Conservation (phyloP, 2,888 invertebrate genomes). For the Sesia bembeciformis region DNA sequence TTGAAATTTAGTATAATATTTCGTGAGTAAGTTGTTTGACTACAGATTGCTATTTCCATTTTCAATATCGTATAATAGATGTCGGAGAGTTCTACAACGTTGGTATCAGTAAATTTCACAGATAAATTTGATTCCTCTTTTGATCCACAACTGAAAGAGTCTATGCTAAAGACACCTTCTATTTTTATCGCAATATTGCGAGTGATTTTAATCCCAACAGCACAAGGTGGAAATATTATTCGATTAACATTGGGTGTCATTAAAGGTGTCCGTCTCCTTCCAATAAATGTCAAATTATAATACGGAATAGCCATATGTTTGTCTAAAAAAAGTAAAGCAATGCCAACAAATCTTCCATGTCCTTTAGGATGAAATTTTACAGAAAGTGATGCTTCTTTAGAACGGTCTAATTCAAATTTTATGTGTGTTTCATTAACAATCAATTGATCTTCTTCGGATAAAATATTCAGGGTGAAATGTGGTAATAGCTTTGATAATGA, state of each 20-base stretch:
- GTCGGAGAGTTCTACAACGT: constrained; percentile 18
- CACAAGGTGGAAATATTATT: constrained; percentile 52
- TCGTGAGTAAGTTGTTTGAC: constrained; percentile 23
- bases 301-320: constrained; percentile 50
- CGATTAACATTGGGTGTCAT: constrained; percentile 39
- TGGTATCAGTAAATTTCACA: constrained; percentile 25
- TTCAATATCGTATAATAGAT: constrained; percentile 25
- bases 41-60: constrained; percentile 32
- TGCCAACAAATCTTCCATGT: constrained; percentile 44
- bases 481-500: constrained; percentile 43
- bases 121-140: constrained; percentile 33
- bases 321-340: constrained; percentile 51
- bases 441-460: constrained; percentile 26
- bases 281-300: constrained; percentile 54
- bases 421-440: constrained; percentile 35
- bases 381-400: constrained; percentile 23
- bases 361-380: constrained; percentile 52
- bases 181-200: constrained; percentile 32
- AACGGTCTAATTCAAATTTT: constrained; percentile 44
- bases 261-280: constrained; percentile 33
- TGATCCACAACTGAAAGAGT: constrained; percentile 33
- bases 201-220: constrained; percentile 27
- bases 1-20: constrained; percentile 32
- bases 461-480: constrained; percentile 37
- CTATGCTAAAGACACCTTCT: constrained; percentile 26